Percentiles rank a stretch among this genome's conserved stretches.
Conservation (phyloP, 2,797 vertebrate species). For the Sebastolobus altivelis region DNA sequence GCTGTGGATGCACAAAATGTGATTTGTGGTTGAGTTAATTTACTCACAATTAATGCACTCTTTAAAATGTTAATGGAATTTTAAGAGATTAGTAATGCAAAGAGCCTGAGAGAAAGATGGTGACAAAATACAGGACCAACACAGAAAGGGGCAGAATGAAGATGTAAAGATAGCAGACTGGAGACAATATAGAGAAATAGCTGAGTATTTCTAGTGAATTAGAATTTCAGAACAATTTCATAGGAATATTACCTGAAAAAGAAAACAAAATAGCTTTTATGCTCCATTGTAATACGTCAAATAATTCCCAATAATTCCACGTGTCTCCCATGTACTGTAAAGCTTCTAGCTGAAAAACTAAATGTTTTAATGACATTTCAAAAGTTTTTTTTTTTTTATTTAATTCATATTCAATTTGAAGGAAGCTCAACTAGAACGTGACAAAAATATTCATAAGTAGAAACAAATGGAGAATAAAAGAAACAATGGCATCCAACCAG, state of each 20-base stretch:
- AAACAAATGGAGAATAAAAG: constrained; percentile 17
- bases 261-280: background rate
- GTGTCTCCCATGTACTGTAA: background rate
- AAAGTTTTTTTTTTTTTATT: background rate
- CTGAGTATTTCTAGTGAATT: background rate
- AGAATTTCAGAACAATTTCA: background rate
- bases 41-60: background rate
- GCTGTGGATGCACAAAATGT: background rate
- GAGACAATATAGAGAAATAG: background rate
- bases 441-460: background rate
- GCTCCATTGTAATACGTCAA: background rate
- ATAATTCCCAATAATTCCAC: background rate
- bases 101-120: background rate
- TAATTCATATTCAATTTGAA: background rate
- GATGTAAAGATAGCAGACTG: background rate
- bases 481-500: constrained; percentile 9
- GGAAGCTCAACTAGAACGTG: background rate
- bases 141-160: background rate
- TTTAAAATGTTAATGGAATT: background rate
- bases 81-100: background rate
- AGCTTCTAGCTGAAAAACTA: background rate
- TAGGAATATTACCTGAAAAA: background rate
- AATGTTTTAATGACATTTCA: background rate
- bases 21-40: background rate
- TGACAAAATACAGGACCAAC: background rate